phyloP scores from a whole-genome alignment of 2,888 invertebrate species.

The Tolmerus cingulatus region DNA sequence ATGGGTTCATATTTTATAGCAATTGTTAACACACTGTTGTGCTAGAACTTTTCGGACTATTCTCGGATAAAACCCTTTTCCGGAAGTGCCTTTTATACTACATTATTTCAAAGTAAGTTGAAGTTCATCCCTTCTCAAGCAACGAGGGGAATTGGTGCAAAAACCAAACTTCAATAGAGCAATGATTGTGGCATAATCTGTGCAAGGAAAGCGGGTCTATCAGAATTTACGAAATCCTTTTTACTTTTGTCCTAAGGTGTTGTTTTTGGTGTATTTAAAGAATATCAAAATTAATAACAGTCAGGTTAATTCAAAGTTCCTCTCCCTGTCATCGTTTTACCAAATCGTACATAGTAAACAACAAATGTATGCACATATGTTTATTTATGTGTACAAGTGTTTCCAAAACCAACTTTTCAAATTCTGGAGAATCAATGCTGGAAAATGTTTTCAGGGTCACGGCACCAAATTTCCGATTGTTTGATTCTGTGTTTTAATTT shows the following conservation, averaged over 20 bases:
- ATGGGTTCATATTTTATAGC: constrained; percentile 42
- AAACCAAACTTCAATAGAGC: background rate
- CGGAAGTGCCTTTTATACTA: constrained; percentile 2
- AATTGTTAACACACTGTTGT: constrained; percentile 43
- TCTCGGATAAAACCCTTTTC: constrained; percentile 2
- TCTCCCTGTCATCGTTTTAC: background rate
- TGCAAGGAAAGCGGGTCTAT: background rate
- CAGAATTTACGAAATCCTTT: background rate
- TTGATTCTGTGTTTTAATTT: too few relatives aligned
- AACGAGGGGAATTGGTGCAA: background rate
- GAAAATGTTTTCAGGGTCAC: too few relatives aligned
- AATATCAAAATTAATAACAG: background rate
- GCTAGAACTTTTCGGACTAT: background rate
- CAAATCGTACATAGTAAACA: background rate
- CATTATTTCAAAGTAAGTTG: constrained; percentile 33
- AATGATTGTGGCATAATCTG: background rate
- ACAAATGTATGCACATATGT: too few relatives aligned
- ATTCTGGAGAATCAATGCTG: too few relatives aligned
- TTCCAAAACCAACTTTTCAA: too few relatives aligned
- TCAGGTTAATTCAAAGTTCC: background rate
- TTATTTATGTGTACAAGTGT: too few relatives aligned
- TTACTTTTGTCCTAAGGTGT: background rate
- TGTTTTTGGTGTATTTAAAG: background rate
- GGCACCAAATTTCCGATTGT: too few relatives aligned
- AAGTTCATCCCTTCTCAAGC: background rate